phyloP scores from a whole-genome alignment of 2,113 vertebrate species.

The Cyprinodon variegatus region DNA sequence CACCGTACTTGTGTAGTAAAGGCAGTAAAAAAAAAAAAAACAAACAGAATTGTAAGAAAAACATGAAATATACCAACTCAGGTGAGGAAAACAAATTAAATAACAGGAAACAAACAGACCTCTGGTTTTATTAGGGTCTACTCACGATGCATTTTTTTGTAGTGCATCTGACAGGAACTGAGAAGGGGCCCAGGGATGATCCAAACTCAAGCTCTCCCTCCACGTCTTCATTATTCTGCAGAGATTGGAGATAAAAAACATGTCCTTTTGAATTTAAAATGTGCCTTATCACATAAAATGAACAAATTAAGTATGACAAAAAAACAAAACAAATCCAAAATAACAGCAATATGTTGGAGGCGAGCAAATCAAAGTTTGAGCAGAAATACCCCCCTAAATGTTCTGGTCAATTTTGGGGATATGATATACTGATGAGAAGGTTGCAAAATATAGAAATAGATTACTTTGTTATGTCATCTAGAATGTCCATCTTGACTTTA shows the following conservation, averaged over 20 bases:
- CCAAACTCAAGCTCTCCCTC: conserved; percentile 86
- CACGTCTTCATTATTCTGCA: conserved; percentile 86
- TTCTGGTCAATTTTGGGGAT: too few relatives aligned
- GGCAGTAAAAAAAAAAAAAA: background rate
- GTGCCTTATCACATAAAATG: background rate
- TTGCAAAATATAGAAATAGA: too few relatives aligned
- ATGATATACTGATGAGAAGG: too few relatives aligned
- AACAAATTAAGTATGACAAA: background rate
- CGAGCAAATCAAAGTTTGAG: too few relatives aligned
- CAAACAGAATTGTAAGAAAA: background rate
- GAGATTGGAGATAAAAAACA: conserved; percentile 39
- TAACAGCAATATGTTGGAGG: too few relatives aligned
- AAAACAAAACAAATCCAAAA: background rate
- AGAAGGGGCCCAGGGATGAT: conserved; percentile 84
- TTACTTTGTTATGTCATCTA: background rate
- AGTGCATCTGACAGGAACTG: conserved; percentile 86
- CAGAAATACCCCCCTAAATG: too few relatives aligned
- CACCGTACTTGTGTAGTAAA: background rate
- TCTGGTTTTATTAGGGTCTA: conserved; percentile 3
- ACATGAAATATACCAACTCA: background rate
- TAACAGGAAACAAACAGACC: background rate
- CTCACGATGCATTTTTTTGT: conserved; percentile 89
- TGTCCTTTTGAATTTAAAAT: conserved; percentile 7
- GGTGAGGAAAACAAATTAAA: background rate
- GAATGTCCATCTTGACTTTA: background rate